phyloP scores from a whole-genome alignment of 2,888 invertebrate genomes.

The Tethea ocularis region DNA sequence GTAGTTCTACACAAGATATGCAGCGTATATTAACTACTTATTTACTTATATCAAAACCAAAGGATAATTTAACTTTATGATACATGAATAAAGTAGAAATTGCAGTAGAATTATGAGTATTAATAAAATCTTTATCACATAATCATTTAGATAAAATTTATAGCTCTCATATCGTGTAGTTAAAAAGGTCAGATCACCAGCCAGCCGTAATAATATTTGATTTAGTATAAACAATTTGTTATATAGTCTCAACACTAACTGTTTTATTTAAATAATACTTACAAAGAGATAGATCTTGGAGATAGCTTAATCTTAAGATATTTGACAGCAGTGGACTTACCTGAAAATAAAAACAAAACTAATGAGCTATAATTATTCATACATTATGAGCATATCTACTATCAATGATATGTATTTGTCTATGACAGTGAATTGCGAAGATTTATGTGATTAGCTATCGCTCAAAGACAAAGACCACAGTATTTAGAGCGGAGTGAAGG shows the following conservation, averaged over 20 bases:
- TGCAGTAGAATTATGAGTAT: neutral
- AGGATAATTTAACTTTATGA: neutral
- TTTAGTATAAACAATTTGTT: neutral
- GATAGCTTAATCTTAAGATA: neutral
- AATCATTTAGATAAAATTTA: neutral
- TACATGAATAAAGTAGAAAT: neutral
- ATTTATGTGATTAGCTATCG: neutral
- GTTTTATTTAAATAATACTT: neutral
- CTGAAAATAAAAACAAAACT: conserved; percentile 10
- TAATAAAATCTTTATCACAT: neutral
- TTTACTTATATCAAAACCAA: neutral
- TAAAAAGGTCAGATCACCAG: neutral
- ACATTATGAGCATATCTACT: conserved; percentile 3
- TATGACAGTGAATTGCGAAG: conserved; percentile 3
- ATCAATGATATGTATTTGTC: conserved; percentile 4
- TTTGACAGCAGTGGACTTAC: conserved; percentile 17
- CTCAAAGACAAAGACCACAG: too few species aligned
- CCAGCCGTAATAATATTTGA: neutral
- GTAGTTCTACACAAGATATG: neutral
- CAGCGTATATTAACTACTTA: neutral
- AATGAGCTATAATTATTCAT: conserved; percentile 25
- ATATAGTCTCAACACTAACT: neutral
- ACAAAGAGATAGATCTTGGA: neutral
- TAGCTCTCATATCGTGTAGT: neutral
- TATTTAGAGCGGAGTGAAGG: too few species aligned